Conservation (phyloP, 1,140 invertebrate species). For the Tribolium madens region DNA sequence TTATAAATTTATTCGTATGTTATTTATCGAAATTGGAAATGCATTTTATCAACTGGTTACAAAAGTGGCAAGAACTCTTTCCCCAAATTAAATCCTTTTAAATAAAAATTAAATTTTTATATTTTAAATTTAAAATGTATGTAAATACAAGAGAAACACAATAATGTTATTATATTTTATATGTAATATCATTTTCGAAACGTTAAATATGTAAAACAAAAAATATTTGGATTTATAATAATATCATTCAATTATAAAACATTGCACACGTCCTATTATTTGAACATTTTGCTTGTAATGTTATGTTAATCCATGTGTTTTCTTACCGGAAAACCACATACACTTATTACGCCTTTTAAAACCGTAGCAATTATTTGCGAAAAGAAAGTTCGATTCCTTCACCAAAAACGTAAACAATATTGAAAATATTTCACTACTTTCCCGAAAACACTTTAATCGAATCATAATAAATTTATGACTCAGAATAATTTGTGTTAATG, state of each 20-base stretch:
- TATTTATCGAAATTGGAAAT: too few species aligned
- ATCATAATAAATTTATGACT: not conserved
- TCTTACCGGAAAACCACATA: not conserved
- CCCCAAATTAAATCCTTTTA: too few species aligned
- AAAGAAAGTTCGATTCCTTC: not conserved
- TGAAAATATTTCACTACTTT: not conserved
- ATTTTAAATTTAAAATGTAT: too few species aligned
- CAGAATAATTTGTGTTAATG: not conserved
- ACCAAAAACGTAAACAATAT: not conserved
- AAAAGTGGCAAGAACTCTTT: too few species aligned
- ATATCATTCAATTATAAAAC: not conserved
- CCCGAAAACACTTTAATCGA: not conserved
- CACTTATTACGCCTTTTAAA: not conserved
- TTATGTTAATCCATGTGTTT: not conserved
- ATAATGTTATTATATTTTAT: too few species aligned
- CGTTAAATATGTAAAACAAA: too few species aligned
- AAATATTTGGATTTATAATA: too few species aligned
- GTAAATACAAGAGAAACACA: too few species aligned
- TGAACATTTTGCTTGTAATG: not conserved
- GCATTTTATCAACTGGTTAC: too few species aligned
- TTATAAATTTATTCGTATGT: too few species aligned
- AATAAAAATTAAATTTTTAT: too few species aligned
- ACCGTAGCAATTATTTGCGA: not conserved
- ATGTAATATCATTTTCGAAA: not conserved
- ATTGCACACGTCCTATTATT: not conserved